Evolutionary conservation across 2,888 invertebrate genomes (phyloP).

Genomic region (Epirrhoe tristata): DNA sequence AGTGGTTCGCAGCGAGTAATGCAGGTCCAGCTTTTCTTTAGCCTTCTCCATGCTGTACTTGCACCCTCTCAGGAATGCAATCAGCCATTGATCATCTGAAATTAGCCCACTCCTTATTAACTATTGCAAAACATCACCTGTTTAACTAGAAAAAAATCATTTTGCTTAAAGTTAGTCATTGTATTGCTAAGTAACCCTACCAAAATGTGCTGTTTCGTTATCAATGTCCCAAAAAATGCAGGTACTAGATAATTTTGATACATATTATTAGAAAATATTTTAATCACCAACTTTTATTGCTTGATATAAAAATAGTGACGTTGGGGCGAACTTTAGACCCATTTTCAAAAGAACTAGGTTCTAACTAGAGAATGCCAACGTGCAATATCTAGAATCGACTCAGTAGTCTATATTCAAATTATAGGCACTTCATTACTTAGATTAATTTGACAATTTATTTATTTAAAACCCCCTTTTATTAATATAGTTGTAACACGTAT

Average conservation of each 20-base stretch:
- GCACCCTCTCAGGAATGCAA: slow-evolving; percentile 86
- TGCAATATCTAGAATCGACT: no score
- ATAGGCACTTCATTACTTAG: no score
- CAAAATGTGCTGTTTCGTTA: not conserved
- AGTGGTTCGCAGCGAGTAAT: slow-evolving; percentile 80
- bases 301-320: no score
- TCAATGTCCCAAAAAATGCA: not conserved
- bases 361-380: no score
- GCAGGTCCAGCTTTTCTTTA: slow-evolving; percentile 86
- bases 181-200: no score
- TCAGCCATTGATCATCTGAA: slow-evolving; percentile 85
- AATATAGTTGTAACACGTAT: no score
- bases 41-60: slow-evolving; percentile 86
- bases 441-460: no score
- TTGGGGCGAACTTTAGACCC: not conserved
- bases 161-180: no score
- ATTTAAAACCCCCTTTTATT: no score
- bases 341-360: not conserved
- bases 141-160: no score
- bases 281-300: not conserved
- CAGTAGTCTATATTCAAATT: no score
- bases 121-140: not conserved
- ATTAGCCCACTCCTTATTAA: not conserved
- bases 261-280: not conserved
- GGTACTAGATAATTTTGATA: not conserved